Evolutionary conservation across 1,140 invertebrate species (phyloP), one percentile per base, ranked within the genome.

Genomic region (Drosophila asahinai): DNA sequence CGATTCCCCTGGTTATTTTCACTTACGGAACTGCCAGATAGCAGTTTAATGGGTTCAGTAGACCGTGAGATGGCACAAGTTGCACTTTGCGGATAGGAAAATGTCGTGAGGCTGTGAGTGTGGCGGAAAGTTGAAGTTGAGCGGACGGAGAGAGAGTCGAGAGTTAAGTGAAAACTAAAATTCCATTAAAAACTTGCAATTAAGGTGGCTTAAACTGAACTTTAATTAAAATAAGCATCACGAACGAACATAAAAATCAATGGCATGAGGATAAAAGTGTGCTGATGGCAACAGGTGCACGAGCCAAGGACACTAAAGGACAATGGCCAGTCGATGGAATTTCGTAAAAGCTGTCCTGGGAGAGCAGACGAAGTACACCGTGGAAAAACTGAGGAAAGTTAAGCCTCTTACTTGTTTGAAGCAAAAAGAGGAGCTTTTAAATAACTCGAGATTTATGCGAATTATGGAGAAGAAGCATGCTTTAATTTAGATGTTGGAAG

Each of bases 261-360:
- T 30, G 51, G 57, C 27, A 58, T 54, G 45, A n/a, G 25, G 47
- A 9, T 45, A 25, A 58, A 36, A 9, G 8, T 43, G 47, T 38
- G 36, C 36, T 61, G 33, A 11, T 43, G 63, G 81, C 81, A 86
- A 82, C 83, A 82, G 83, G 83, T 86, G 71, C 47, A 70, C 36
- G 17, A 19, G 38, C 11, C 63, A 82, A 66, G 74, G 66, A 59
- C 80, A 58, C 71, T 67, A 19, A 27, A 61, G 61, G 55, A 81
- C 80, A 79, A 74, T 83, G 59, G 58, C 17, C 61, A 57, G 19
- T 14, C 40, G 55, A 30, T 65, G 66, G 27, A 14, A 60, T 47
- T 62, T 40, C 9, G 55, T 22, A 55, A 42, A 15, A 60, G 62
- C 71, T 67, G 49, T 43, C 59, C 52, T 27, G 11, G 2, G 3